Evolutionary conservation across 2,113 vertebrate species (phyloP).

Genomic region (Trogon melanurus): DNA sequence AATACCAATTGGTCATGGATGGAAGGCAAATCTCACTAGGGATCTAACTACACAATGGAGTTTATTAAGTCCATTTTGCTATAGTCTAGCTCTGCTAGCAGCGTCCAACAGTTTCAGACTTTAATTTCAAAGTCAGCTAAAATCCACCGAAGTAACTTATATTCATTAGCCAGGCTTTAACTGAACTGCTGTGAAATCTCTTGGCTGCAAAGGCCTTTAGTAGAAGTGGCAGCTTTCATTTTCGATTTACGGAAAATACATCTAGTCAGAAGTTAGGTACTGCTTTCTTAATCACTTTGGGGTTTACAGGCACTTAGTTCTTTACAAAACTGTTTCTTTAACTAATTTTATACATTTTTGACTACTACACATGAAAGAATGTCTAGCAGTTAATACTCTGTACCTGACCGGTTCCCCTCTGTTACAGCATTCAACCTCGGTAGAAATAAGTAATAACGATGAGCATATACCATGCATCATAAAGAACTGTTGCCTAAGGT

Average conservation of each 20-base stretch:
- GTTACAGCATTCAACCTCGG: neutral
- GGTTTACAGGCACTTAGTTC: slow-evolving; percentile 46
- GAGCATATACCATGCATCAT: neutral
- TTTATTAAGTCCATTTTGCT: slow-evolving; percentile 82
- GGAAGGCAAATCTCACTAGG: slow-evolving; percentile 75
- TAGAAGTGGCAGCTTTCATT: slow-evolving; percentile 61
- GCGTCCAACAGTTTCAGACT: slow-evolving; percentile 65
- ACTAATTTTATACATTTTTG: slow-evolving; percentile 2
- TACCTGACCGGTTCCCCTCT: neutral
- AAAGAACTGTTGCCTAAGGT: slow-evolving; percentile 22
- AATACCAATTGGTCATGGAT: slow-evolving; percentile 84
- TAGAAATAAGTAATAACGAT: neutral
- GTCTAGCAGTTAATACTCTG: slow-evolving; percentile 22
- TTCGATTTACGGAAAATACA: slow-evolving; percentile 44
- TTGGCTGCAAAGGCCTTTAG: slow-evolving; percentile 53
- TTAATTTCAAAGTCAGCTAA: slow-evolving; percentile 81
- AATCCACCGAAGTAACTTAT: slow-evolving; percentile 75
- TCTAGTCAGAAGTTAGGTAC: slow-evolving; percentile 18
- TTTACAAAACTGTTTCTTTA: slow-evolving; percentile 58
- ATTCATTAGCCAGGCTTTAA: slow-evolving; percentile 73
- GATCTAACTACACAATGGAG: slow-evolving; percentile 76
- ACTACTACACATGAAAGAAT: slow-evolving; percentile 38
- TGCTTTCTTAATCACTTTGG: slow-evolving; percentile 60
- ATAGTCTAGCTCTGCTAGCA: slow-evolving; percentile 59
- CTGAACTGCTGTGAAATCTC: slow-evolving; percentile 71